Evolutionary conservation across 2,113 vertebrate genomes (phyloP).

Genomic region (Phalacrocorax brasilianus): DNA sequence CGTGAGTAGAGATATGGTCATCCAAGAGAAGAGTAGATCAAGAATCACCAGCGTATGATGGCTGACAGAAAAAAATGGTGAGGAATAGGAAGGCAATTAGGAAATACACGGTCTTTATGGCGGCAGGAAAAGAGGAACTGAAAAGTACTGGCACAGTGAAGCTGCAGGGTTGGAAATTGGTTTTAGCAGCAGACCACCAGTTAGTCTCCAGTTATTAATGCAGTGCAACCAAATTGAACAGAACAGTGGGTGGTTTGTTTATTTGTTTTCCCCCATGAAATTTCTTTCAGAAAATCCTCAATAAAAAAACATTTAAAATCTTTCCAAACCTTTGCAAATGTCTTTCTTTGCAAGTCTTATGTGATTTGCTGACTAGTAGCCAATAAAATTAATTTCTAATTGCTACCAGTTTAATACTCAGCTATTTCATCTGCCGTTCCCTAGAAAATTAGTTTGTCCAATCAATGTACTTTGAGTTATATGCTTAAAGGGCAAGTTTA

Average conservation of each 20-base stretch:
- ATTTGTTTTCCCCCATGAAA: fast-evolving
- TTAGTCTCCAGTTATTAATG: not conserved
- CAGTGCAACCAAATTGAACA: not conserved
- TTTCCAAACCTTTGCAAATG: not conserved
- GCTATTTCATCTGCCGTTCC: not conserved
- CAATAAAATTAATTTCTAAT: not conserved
- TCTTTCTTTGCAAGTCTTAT: not conserved
- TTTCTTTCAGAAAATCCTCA: not conserved
- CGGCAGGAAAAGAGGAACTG: not conserved
- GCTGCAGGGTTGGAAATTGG: not conserved
- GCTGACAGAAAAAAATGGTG: not conserved
- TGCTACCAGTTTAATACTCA: not conserved
- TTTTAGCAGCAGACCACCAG: not conserved
- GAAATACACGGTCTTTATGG: not conserved
- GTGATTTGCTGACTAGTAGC: not conserved
- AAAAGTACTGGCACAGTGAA: not conserved
- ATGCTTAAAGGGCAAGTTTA: not conserved
- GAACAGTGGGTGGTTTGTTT: not conserved
- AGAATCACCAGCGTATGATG: not conserved
- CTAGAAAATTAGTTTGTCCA: not conserved
- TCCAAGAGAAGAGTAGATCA: not conserved
- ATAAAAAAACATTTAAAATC: not conserved
- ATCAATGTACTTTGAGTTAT: not conserved
- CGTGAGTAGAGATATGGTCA: fast-evolving
- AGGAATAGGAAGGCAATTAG: not conserved